Percentiles rank a stretch among this genome's conserved stretches.
Conservation (phyloP, 2,888 invertebrate species). For the Galerucella calmariensis region DNA sequence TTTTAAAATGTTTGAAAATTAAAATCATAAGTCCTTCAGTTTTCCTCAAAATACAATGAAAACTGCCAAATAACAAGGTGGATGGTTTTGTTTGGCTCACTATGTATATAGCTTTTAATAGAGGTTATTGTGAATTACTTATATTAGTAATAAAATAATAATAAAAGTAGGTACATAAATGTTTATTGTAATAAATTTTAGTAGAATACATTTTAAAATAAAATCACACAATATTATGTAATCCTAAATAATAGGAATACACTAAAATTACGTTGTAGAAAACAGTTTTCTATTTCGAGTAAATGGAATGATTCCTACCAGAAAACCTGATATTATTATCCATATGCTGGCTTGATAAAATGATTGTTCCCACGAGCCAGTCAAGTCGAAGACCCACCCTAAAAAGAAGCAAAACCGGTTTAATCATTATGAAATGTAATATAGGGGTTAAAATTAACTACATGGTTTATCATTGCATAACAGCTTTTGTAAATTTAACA, state of each 20-base stretch:
- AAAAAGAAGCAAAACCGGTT: constrained; percentile 42
- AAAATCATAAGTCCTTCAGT: too few relatives aligned
- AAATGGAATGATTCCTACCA: constrained; percentile 74
- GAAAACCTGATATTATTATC: constrained; percentile 81
- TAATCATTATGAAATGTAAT: neutral
- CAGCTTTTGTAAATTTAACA: too few relatives aligned
- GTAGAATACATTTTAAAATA: neutral
- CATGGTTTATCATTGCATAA: too few relatives aligned
- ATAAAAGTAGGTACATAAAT: neutral
- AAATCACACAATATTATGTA: neutral
- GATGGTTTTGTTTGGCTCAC: too few relatives aligned
- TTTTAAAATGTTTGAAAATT: too few relatives aligned
- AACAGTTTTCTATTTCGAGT: constrained; percentile 73
- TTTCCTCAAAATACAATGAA: too few relatives aligned
- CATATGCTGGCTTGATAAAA: constrained; percentile 85
- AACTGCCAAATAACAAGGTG: too few relatives aligned
- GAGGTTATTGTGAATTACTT: too few relatives aligned
- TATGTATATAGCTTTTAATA: neutral
- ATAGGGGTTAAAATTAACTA: too few relatives aligned
- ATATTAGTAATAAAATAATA: too few relatives aligned
- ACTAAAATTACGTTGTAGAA: neutral
- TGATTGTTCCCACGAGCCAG: constrained; percentile 79
- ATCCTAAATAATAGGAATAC: neutral
- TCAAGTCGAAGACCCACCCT: constrained; percentile 74
- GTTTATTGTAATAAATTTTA: constrained; percentile 8